Evolutionary conservation across 1,140 invertebrate genomes (phyloP), one percentile per base, ranked within the genome.

Genomic region (Sycophaga agraensis): DNA sequence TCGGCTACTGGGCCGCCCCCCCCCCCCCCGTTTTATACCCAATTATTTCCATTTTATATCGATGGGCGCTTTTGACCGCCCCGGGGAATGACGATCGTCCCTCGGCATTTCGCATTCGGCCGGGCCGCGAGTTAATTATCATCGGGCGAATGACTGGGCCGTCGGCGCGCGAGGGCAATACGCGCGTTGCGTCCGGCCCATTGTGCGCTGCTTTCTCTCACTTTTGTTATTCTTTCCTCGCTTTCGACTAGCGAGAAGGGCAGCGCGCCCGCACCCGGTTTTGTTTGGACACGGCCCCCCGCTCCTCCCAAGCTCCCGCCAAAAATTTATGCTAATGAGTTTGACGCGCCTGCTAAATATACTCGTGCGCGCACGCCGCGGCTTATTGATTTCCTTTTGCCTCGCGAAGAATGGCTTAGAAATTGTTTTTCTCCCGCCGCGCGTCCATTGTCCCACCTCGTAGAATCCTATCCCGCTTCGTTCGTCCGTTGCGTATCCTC

Each of bases 41-140:
- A 77, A 74, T 79, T 77, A 78, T 77, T 75, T 71, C 62, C 59
- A 70, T 75, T 77, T 78, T 72, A 58, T 66, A 66, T 56, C 60
- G 54, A 53, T 51, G 65, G 31, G 12, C 51, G 68, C 66, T 67
- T 72, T 74, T 74, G 71, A 72, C 68, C 70, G 68, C 49, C 14
- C 40, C n/a, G n/a, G n/a, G 64, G 59, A 55, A 67, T 61, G 64
- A 64, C 64, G 65, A 64, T 65, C 49, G 63, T 19, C 34, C 31
- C 22, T 12, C 28, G 48, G 31, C 35, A 66, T 73, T 68, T 67
- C 46, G 64, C 55, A 69, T 72, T 68, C 65, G 49, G 39, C 51
- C 58, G 50, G 54, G 64, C 55, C 59, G 56, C 59, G 54, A 68
- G 69, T 73, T 72, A 71, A 73, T 74, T 73, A 74, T 72, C 67